phyloP scores from a whole-genome alignment of 2,888 invertebrate species.

The Piscicola geometra region DNA sequence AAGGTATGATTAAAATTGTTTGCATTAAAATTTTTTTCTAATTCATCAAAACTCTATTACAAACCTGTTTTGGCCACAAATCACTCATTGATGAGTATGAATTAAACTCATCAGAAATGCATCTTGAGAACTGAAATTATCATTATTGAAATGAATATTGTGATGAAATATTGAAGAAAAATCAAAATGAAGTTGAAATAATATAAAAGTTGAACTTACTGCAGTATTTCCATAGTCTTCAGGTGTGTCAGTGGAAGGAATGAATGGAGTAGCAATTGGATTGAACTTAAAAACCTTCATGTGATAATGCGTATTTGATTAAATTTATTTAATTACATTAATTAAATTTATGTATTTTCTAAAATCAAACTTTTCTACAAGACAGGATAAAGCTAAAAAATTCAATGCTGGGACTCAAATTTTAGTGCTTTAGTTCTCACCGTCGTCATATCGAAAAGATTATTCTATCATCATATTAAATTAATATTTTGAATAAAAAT shows the following conservation, averaged over 20 bases:
- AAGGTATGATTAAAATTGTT: too few species aligned
- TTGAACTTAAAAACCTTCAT: slow-evolving; percentile 36
- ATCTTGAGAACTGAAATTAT: not conserved
- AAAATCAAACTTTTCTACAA: too few species aligned
- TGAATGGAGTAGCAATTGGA: slow-evolving; percentile 33
- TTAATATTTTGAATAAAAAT: too few species aligned
- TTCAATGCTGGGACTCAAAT: too few species aligned
- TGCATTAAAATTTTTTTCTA: not conserved
- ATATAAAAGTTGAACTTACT: not conserved
- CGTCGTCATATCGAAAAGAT: not conserved
- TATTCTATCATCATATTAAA: too few species aligned
- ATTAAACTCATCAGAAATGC: not conserved
- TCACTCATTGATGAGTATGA: not conserved
- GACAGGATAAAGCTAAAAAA: too few species aligned
- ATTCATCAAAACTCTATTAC: not conserved
- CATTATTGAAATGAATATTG: not conserved
- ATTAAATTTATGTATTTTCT: too few species aligned
- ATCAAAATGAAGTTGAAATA: not conserved
- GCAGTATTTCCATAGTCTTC: not conserved
- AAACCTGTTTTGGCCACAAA: slow-evolving; percentile 1
- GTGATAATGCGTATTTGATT: not conserved
- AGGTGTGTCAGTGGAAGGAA: slow-evolving; percentile 10
- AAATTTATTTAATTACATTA: too few species aligned
- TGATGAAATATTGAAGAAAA: too few species aligned
- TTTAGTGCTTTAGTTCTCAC: too few species aligned